Base-by-base conservation (phyloP, 2,797 vertebrate species). In the Melanotaenia pygmaea region DNA sequence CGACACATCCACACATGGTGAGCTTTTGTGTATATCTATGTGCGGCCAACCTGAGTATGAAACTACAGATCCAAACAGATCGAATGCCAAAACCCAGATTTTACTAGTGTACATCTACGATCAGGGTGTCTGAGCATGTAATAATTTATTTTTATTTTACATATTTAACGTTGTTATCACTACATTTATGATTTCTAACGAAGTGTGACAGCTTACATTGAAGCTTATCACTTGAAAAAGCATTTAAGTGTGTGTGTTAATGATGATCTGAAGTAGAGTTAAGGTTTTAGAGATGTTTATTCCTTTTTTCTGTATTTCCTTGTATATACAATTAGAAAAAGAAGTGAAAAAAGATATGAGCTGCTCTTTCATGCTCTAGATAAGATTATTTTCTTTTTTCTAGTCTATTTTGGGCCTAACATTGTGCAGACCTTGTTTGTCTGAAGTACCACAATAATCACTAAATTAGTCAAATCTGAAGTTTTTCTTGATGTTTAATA, bases 1-100 rank as follows among this genome's bases (percentile, higher is more conserved):
- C 83, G 83, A 95, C 82, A 94, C 88, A 88, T 82, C 83, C 93
- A 84, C 75, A 89, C 76, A 76, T 0, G 22, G 67, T 91, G 75
- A 91, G 73, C 16, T 16, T 54, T 77, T 67, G 77, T 51, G 58
- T 30, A 50, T 57, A 58, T 43, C 1, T 18, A 9, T 51, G 40
- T 22, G 28, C 34, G 8, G 43, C 35, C 32, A 24, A 43, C 1
- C 14, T 16, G 32, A 59, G 35, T 37, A 26, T 43, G 26, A 32
- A 63, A 68, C 32, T 18, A 37, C 51, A 20, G 28, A 67, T 50
- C 35, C 5, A 11, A 68, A 68, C 14, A 24, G 3, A n/a, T 70
- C 22, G 9, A 11, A 9, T n/a, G 47, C 10, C n/a, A 51, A 51
- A 51, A 51, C 24, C 50, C 50, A 51, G 10, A 24, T 22, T 12